Base-by-base conservation (phyloP, 2,888 invertebrate species). In the Nemapogon koenigi region DNA sequence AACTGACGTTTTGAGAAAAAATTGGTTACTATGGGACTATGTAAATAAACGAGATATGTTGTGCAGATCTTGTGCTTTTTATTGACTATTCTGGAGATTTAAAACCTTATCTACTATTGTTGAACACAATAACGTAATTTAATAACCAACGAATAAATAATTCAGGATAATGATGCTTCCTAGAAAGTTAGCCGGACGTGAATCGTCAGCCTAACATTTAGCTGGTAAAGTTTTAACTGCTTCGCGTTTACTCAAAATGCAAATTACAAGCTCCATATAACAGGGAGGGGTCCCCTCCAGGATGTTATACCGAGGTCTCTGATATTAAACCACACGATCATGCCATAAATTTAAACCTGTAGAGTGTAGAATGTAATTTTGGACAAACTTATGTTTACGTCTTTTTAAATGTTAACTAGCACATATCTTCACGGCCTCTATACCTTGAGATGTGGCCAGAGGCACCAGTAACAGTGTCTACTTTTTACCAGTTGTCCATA, bases 281-380 rank as follows among this genome's bases (percentile, higher is more conserved):
- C 48, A 53, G 53, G 55, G 44, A 55, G 57, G 56, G 58, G 57
- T 59, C 59, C 55, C 58, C 54, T 58, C 60, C 57, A 60, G n/a
- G 58, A 64, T 67, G 69, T 64, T 66, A 69, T 68, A 68, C 48
- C 52, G 54, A 53, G 54, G 55, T 60, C 64, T 68, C 64, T 62
- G 68, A 68, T 70, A 72, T 72, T 72, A 72, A 71, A 69, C 70
- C 69, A 57, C 71, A 69, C 64, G 65, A 68, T 67, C 57, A 49
- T 50, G 57, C 58, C 51, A 70, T 72, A 72, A 72, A 72, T 72
- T 69, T 57, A 46, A 60, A 59, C 58, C 57, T 58, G 57, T 53
- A 51, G 53, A n/a, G n/a, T n/a, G n/a, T n/a, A n/a, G 55, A 44
- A 53, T 57, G 60, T 68, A 66, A 69, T 68, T 68, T 66, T 57